phyloP scores from a whole-genome alignment of 2,888 invertebrate genomes.

The Drosophila basisetae region DNA sequence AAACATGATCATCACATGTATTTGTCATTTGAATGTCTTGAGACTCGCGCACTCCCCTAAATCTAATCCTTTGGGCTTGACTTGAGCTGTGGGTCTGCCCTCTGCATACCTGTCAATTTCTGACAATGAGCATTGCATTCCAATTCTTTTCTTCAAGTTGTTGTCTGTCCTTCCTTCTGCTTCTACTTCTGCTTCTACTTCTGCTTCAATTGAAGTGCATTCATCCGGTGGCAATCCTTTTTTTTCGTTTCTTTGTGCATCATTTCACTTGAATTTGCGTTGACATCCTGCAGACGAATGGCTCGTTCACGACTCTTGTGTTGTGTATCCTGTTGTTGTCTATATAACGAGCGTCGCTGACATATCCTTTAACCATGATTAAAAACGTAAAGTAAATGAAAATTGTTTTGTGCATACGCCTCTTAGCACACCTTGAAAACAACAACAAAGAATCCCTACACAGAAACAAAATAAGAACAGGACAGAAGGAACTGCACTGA shows the following conservation, averaged over 20 bases:
- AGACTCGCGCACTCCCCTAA: conserved; percentile 19
- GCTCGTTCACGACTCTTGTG: conserved; percentile 3
- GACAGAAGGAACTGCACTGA: conserved; percentile 39
- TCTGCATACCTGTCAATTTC: conserved; percentile 49
- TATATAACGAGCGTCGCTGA: conserved; percentile 65
- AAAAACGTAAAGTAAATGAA: conserved; percentile 79
- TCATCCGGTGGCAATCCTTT: conserved; percentile 81
- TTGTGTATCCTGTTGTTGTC: conserved; percentile 37
- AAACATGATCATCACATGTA: conserved; percentile 70
- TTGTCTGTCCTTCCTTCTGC: conserved; percentile 29
- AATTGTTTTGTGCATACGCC: conserved; percentile 81
- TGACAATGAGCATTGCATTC: conserved; percentile 69
- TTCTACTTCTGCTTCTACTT: conserved; percentile 35
- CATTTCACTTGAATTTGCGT: conserved; percentile 75
- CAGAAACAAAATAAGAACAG: conserved; percentile 10
- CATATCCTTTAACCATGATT: conserved; percentile 81
- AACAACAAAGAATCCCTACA: conserved; percentile 46
- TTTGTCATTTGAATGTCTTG: conserved; percentile 55
- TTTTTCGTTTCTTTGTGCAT: conserved; percentile 60
- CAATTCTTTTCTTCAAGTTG: conserved; percentile 23
- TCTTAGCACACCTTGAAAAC: conserved; percentile 80
- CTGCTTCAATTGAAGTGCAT: conserved; percentile 81
- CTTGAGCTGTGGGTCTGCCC: conserved; percentile 46
- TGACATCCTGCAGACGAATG: conserved; percentile 68
- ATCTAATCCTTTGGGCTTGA: conserved; percentile 68